Evolutionary conservation across 2,113 vertebrate genomes (phyloP).

Genomic region (Neogale vison): DNA sequence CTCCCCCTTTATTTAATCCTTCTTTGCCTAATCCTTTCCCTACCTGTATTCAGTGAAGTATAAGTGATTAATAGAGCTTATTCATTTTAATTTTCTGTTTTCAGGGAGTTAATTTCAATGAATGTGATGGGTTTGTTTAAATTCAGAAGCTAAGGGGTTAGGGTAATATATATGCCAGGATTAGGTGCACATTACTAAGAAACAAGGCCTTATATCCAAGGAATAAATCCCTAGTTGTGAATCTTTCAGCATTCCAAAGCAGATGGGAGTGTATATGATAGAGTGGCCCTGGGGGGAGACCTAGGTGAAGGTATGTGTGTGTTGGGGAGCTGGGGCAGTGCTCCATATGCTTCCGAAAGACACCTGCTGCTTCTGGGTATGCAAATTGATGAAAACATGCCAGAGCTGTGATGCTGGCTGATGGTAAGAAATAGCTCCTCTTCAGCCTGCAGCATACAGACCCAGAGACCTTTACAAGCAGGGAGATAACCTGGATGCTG

Average conservation of each 20-base stretch:
- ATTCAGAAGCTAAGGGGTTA: constrained; percentile 28
- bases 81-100: constrained; percentile 42
- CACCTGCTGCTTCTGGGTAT: constrained; percentile 28
- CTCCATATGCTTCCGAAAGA: constrained; percentile 24
- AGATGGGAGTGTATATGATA: not conserved
- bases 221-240: constrained; percentile 20
- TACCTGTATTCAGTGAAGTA: not conserved
- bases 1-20: not conserved
- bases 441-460: not conserved
- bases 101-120: constrained; percentile 21
- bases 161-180: not conserved
- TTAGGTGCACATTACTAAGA: constrained; percentile 42
- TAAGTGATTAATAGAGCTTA: not conserved
- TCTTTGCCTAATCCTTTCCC: not conserved
- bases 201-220: not conserved
- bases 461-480: constrained; percentile 3
- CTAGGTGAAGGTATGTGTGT: not conserved
- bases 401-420: constrained; percentile 35
- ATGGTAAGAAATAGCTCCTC: constrained; percentile 45
- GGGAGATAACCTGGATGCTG: not conserved
- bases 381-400: constrained; percentile 48
- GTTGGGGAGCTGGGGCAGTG: not conserved
- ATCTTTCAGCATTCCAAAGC: constrained; percentile 2
- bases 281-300: constrained; percentile 2
- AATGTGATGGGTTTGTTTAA: constrained; percentile 13